Evolutionary conservation across 2,113 vertebrate species (phyloP), one percentile per base, ranked within the genome.

Genomic region (Sphyrna mokarran): DNA sequence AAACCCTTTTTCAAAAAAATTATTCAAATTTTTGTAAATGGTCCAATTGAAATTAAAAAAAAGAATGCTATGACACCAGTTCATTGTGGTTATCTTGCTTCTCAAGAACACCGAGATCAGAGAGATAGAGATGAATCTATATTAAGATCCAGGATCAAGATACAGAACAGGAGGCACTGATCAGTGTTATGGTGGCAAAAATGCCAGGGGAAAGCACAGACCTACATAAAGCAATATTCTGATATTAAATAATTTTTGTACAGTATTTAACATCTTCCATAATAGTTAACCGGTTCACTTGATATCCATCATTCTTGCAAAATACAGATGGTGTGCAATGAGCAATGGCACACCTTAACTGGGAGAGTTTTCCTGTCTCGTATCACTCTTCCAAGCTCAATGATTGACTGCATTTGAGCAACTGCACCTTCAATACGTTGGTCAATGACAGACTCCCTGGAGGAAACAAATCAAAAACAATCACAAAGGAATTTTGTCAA

Each of bases 341-440:
- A 3, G 18, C 83, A 70, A 83, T 63, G 3, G 54, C 97, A 96
- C 96, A 99, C 99, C 98, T 99, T 99, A 96, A 99, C 98, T 14
- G 99, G 99, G 96, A 99, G 98, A 6, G 98, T 99, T 97, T 98
- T 99, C 89, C 99, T 98, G 97, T 99, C 99, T 96, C 99, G 97
- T 96, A 99, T 99, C 96, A 99, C 99, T 96, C 99, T 97, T 61
- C 99, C 99, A 95, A 99, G 98, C 97, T 99, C 99, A 96, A 99
- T 99, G 97, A 99, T 98, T 18, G 99, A 99, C 97, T 99, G 99
- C 99, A 99, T 99, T 96, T 98, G 98, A 95, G 98, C 98, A 78
- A 99, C 98, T 0, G 99, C 98, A 5, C 96, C 98, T 97, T 99
- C 99, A 11, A 98, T 99, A 95, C 98, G 98, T 97, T 98, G 98